Evolutionary conservation across 2,797 vertebrate genomes (phyloP), one percentile per base, ranked within the genome.

Genomic region (Oophaga sylvatica): DNA sequence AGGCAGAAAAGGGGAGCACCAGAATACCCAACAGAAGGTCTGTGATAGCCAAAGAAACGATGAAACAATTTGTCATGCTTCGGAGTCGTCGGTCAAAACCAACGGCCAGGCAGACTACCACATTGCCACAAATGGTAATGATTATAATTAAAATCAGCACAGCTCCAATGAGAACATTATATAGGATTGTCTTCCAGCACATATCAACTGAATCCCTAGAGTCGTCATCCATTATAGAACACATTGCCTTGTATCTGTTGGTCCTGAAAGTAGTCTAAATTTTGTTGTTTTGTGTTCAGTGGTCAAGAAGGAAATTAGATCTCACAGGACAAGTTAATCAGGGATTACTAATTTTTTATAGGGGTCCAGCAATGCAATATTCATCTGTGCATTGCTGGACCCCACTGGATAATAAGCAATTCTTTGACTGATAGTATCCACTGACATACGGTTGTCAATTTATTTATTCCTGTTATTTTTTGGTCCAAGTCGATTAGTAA

Each of bases 1-100:
- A 91, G 60, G 98, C 97, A 0, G 97, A 97, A 48, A 99, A 93
- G 0, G 98, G 98, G 90, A 99, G 92, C 90, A 99, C 98, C 91
- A 99, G 92, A 80, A 99, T 93, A 82, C 96, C 97, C 0, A 99
- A 94, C 63, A 99, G 94, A 81, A 99, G 94, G 88, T 99, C 98
- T 0, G 98, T 97, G 88, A 96, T 90, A 0, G 98, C 98, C 92
- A 99, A 92, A 0, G 97, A 99, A 89, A 98, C 94, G 0, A 98
- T 96, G 59, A 99, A 97, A 92, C 96, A 97, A 93, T 97, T 99
- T 0, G 96, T 95, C 65, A 96, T 90, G 75, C 94, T 96, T 86
- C 95, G 96, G 71, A 99, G 96, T 65, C 93, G 93, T 0, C 96
- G 96, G 90, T 96, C 97, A n/a, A 96, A 90, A 73, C 94, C 95